These are phyloP conservation scores for Apis florea DNA, from an alignment of 1,140 invertebrate genomes.

Conservation along the genomic window DNA sequence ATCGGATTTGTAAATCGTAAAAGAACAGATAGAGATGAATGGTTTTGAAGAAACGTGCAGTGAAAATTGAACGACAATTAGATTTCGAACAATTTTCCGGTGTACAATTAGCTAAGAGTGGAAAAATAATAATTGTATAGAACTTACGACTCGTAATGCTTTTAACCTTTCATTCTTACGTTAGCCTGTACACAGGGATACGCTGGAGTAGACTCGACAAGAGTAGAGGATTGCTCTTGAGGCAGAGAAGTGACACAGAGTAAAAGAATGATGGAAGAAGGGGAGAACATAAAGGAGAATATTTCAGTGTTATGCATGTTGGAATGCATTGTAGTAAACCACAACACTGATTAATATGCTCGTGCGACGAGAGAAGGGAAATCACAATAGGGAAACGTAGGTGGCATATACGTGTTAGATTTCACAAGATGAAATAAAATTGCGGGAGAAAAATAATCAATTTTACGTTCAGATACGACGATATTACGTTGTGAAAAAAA, in stretches of 20 bases:
- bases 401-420: too few relatives aligned
- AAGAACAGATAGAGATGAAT: neutral
- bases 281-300: conserved; percentile 20
- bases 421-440: neutral
- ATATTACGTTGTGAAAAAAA: too few relatives aligned
- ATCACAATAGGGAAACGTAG: too few relatives aligned
- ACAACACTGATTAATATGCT: conserved; percentile 34
- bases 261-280: conserved; percentile 22
- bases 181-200: conserved; percentile 22
- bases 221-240: conserved; percentile 36
- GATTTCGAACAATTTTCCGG: neutral
- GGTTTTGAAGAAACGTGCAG: neutral
- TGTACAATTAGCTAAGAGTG: neutral
- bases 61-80: neutral
- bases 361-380: neutral
- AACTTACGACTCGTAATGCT: conserved; percentile 45
- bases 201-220: conserved; percentile 45
- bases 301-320: conserved; percentile 21
- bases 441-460: neutral
- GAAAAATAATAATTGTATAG: conserved; percentile 45
- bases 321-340: conserved; percentile 29
- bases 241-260: conserved; percentile 39
- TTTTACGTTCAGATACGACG: neutral
- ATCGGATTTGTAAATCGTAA: neutral
- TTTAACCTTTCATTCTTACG: conserved; percentile 50